Evolutionary conservation across 2,888 invertebrate species (phyloP), one percentile per base, ranked within the genome.

Genomic region (Parochlus steinenii): DNA sequence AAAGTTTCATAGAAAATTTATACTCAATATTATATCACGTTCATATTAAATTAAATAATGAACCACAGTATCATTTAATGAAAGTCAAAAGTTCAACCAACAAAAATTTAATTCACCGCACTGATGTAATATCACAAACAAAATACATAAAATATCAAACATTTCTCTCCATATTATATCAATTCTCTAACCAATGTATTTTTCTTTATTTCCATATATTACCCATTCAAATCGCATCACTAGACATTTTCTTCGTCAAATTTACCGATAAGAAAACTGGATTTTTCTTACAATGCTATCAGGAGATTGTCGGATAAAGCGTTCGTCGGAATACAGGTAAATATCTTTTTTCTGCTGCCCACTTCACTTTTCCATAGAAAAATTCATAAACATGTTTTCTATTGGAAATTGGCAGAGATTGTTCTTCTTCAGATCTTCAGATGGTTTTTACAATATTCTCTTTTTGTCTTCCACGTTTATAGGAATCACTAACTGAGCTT

Each of bases 221-320:
- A n/a, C 20, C 27, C 37, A 16, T 29, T 37, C 15, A 22, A 28
- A 24, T 45, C 50, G 38, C 47, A 50, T 14, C 61, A 58, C 8
- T 56, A 71, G 71, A 66, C 73, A 41, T 79, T 81, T 48, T 70
- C 76, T 3, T 69, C 75, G 1, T 67, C 74, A 38, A 76, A 74
- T 27, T 57, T 83, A 3, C 81, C 79, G 1, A 56, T 89, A 27
- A 70, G 74, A 45, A 73, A 68, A 41, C 58, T 89, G 40, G 87
- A 90, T 53, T 72, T 89, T 45, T 83, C 86, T 0, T 70, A 75
- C 43, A 90, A 90, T 55, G 71, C 76, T 7, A 67, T 90, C 4
- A 62, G 85, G 29, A 66, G 82, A 41, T 58, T 90, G 30, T 78
- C 83, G 3, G 85, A 86, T 45, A 67, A 79, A 32, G 62, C 79